Conservation (phyloP, 2,888 invertebrate genomes). For the Gerris lacustris region DNA sequence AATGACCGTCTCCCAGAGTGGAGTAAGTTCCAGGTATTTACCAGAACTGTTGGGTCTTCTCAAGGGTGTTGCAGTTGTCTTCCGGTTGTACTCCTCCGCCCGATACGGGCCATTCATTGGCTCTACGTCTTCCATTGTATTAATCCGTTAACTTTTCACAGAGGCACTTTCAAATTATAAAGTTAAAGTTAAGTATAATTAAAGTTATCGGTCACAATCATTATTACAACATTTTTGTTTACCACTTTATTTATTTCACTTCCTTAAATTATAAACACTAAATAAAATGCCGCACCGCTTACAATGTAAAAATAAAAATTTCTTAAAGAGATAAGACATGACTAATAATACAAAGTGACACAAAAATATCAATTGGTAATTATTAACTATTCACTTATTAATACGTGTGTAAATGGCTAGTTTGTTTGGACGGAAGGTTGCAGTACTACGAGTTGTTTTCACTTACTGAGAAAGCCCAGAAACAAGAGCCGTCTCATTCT, state of each 20-base stretch:
- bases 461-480: neutral
- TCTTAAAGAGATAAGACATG: neutral
- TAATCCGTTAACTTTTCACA: too few relatives aligned
- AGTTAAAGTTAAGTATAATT: too few relatives aligned
- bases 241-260: too few relatives aligned
- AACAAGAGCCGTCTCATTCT: neutral
- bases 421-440: neutral
- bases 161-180: too few relatives aligned
- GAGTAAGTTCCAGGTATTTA: constrained; percentile 48
- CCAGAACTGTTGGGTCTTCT: constrained; percentile 29
- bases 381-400: too few relatives aligned
- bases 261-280: too few relatives aligned
- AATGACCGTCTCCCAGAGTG: constrained; percentile 68
- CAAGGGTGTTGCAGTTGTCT: constrained; percentile 22
- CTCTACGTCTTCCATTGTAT: neutral
- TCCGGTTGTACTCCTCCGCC: constrained; percentile 9
- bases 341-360: too few relatives aligned
- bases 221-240: too few relatives aligned
- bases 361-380: too few relatives aligned
- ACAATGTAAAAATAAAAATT: constrained; percentile 3
- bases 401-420: too few relatives aligned
- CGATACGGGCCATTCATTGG: neutral
- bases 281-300: neutral
- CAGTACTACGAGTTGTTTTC: neutral
- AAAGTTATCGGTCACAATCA: too few relatives aligned